A percentile compares a stretch with the other conserved stretches of the same genome.
Conservation (phyloP, 1,140 invertebrate genomes). For the Aporrectodea caliginosa region DNA sequence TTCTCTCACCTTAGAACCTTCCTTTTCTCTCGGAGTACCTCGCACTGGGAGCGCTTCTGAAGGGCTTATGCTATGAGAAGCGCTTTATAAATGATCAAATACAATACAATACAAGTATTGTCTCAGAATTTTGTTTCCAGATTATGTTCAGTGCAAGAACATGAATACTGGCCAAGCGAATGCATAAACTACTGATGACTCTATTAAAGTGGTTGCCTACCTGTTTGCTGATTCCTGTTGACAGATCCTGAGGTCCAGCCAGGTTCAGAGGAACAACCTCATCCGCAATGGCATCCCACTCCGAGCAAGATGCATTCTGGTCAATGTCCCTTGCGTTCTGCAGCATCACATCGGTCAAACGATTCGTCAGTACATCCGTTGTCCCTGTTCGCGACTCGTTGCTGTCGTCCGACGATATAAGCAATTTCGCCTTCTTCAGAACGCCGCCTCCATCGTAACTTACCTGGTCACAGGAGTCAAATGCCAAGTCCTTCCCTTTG, state of each 20-base stretch:
- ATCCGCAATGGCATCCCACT: background rate
- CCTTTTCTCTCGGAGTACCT: too few relatives aligned
- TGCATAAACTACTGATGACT: background rate
- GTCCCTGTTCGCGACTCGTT: background rate
- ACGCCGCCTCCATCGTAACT: background rate
- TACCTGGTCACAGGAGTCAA: background rate
- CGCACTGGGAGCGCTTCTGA: too few relatives aligned
- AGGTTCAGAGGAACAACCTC: conserved; percentile 16
- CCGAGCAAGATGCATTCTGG: background rate
- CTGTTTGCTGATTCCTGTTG: background rate
- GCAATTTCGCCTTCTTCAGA: background rate
- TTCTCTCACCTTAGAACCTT: too few relatives aligned
- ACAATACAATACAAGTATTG: too few relatives aligned
- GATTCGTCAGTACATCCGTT: background rate
- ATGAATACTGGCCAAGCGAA: background rate
- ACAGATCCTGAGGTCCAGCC: conserved; percentile 21
- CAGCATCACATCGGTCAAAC: background rate
- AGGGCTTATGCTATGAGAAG: too few relatives aligned
- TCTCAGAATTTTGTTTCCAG: too few relatives aligned
- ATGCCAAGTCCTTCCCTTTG: background rate
- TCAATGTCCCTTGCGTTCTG: background rate
- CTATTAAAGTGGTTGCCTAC: too few relatives aligned
- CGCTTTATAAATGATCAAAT: too few relatives aligned
- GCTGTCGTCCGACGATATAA: background rate
- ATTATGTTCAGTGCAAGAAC: too few relatives aligned